Conservation (phyloP, 2,888 invertebrate species). For the Netelia melanura region DNA sequence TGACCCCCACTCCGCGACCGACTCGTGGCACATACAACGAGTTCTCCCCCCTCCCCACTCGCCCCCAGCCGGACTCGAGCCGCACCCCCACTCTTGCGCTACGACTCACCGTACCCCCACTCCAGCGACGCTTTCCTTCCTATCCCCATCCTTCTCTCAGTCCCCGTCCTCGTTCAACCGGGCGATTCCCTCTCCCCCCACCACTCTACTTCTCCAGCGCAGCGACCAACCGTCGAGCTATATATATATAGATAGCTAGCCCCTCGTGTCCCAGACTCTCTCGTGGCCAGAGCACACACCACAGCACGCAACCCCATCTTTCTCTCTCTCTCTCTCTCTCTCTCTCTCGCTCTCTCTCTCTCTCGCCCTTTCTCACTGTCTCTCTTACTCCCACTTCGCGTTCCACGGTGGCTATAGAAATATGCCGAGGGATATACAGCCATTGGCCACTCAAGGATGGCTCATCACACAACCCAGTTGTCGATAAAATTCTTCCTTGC, state of each 20-base stretch:
- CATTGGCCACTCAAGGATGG: constrained; percentile 33
- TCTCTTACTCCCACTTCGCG: too few species aligned
- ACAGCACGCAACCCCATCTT: constrained; percentile 37
- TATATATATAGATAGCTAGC: constrained; percentile 74
- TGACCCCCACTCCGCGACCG: constrained; percentile 70
- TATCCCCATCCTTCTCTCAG: constrained; percentile 48
- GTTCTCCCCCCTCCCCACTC: constrained; percentile 61
- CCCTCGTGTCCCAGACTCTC: constrained; percentile 77
- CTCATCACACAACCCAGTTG: constrained; percentile 3
- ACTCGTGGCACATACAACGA: constrained; percentile 72
- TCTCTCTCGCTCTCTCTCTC: constrained; percentile 18
- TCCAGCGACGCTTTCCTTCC: constrained; percentile 29
- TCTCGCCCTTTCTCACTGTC: too few species aligned
- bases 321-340: constrained; percentile 45
- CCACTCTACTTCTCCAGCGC: constrained; percentile 14
- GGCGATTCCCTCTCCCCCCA: constrained; percentile 41
- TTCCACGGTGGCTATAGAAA: constrained; percentile 31
- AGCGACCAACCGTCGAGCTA: constrained; percentile 61
- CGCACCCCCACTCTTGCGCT: constrained; percentile 60
- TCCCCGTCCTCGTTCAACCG: constrained; percentile 64
- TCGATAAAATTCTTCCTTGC: constrained; percentile 10
- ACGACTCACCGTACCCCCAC: constrained; percentile 34
- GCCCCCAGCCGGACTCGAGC: constrained; percentile 65
- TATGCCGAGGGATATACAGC: background rate
- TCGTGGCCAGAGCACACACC: constrained; percentile 39